Evolutionary conservation across 1,140 invertebrate genomes (phyloP).

Genomic region (Drosophila trapezifrons): DNA sequence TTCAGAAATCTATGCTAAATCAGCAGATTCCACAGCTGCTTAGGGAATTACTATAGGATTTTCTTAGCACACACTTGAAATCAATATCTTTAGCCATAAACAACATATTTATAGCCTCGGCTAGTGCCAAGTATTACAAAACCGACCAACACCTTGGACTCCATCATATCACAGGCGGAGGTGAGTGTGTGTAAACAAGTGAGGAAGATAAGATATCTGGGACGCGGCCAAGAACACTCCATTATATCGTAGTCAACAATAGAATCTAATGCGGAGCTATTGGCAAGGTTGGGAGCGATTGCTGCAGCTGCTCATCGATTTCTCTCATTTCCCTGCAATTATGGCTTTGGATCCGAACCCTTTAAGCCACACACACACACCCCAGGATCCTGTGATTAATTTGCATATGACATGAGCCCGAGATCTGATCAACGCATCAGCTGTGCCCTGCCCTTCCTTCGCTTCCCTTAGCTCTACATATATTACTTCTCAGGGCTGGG

Average conservation of each 20-base stretch:
- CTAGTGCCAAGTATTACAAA: slow-evolving; percentile 43
- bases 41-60: slow-evolving; percentile 9
- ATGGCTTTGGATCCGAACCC: slow-evolving; percentile 16
- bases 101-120: slow-evolving; percentile 25
- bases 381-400: slow-evolving; percentile 63
- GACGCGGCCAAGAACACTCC: slow-evolving; percentile 21
- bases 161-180: slow-evolving; percentile 11
- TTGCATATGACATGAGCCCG: slow-evolving; percentile 72
- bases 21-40: background rate
- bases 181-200: slow-evolving; percentile 30
- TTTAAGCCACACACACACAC: slow-evolving; percentile 23
- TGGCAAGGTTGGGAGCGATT: slow-evolving; percentile 32
- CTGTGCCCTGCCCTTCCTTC: slow-evolving; percentile 19
- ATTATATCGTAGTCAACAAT: slow-evolving; percentile 27
- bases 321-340: slow-evolving; percentile 35
- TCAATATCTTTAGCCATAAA: slow-evolving; percentile 26
- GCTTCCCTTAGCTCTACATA: background rate
- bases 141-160: slow-evolving; percentile 19
- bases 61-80: slow-evolving; percentile 23
- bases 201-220: slow-evolving; percentile 46
- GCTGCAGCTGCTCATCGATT: slow-evolving; percentile 55
- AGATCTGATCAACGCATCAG: slow-evolving; percentile 74
- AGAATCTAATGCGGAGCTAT: slow-evolving; percentile 24
- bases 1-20: background rate
- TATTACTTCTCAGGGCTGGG: background rate